Base-by-base conservation (phyloP, 2,888 invertebrate genomes). In the Tuberolachnus salignus region DNA sequence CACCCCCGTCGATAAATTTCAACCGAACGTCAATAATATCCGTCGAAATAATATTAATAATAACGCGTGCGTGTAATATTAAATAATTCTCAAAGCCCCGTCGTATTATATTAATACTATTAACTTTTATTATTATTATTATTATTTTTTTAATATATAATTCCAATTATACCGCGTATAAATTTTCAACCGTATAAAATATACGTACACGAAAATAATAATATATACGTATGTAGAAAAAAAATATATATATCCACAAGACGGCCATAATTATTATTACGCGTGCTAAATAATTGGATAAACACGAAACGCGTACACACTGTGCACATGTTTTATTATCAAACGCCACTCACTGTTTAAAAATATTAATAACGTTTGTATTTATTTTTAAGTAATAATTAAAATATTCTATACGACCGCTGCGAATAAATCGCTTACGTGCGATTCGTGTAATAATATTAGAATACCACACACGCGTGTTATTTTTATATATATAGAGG, bases 211-310 rank as follows among this genome's bases (percentile, higher is more conserved):
- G n/a, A n/a, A n/a, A n/a, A n/a, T n/a, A n/a, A 16, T 13, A 49
- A 21, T 23, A 46, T 9, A 46, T 19, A 4, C 23, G n/a, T 49
- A 66, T 4, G 13, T 49, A 14, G 16, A 55, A 21, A 66, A 49
- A 63, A 46, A 67, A 67, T n/a, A 21, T 16, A 26, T 26, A 61
- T 61, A 44, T 44, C n/a, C 19, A 44, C 64, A 21, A 10, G n/a
- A 57, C 44, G 8, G 70, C 6, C 6, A 34, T 34, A 71, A 57
- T 42, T 42, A 55, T 42, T 57, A 71, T 71, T 55, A 44, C 16
- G 57, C 57, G 55, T 11, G 57, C 44, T 21, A 57, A 71, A 71
- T n/a, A n/a, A n/a, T 57, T 57, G 57, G 42, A 57, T 44, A 57
- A 70, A 70, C 55, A 46, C 23, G n/a, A 44, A 23, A 23, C 6